These are phyloP conservation scores for Trinorchestia longiramus DNA, from an alignment of 1,140 invertebrate species.

Conservation along the genomic window DNA sequence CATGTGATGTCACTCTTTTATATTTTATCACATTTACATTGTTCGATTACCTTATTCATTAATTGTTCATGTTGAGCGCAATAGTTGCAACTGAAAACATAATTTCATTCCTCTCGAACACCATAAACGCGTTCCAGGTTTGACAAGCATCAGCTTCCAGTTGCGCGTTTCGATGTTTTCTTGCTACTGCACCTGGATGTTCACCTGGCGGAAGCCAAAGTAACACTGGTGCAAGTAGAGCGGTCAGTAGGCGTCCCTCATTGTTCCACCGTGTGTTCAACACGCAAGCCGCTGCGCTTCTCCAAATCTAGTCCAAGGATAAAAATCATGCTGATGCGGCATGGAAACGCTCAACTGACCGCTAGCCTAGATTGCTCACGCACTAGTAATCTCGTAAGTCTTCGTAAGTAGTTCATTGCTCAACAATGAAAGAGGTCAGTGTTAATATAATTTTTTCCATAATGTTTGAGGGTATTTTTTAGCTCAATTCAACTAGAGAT, in stretches of 20 bases:
- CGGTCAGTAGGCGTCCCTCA: not conserved
- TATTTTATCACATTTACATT: not conserved
- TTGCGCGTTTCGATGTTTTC: not conserved
- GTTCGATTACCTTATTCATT: too few species aligned
- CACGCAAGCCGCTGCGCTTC: conserved; percentile 5
- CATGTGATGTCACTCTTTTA: not conserved
- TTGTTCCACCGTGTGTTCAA: not conserved
- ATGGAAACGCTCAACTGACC: not conserved
- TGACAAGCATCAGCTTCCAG: not conserved
- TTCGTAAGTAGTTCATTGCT: not conserved
- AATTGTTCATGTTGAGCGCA: too few species aligned
- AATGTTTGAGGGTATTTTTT: not conserved
- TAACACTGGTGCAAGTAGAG: not conserved
- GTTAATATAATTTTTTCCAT: not conserved
- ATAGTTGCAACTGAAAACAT: not conserved
- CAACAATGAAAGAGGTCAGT: not conserved
- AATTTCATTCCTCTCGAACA: not conserved
- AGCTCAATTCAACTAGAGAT: not conserved
- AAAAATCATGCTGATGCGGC: not conserved
- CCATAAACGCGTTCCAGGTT: not conserved
- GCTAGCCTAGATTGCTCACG: not conserved
- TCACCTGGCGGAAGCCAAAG: not conserved
- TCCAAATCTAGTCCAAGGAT: conserved; percentile 1
- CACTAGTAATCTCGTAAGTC: not conserved
- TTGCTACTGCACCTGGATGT: not conserved